Evolutionary conservation across 2,113 vertebrate species (phyloP).

Genomic region (Tamias sibiricus): DNA sequence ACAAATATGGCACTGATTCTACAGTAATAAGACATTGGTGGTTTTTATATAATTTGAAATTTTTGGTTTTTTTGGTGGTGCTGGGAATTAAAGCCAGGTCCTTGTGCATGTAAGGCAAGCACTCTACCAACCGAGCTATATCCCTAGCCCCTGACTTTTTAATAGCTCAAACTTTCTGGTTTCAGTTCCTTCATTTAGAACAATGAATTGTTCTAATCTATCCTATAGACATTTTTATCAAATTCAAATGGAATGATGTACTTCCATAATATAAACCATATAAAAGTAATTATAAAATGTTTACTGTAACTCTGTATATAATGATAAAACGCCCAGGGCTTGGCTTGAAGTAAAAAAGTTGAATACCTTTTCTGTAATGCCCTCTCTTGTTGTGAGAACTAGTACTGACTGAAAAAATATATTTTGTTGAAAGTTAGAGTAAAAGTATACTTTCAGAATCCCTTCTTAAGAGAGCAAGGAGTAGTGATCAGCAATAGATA

Average conservation of each 20-base stretch:
- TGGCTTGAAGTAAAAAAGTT: not conserved
- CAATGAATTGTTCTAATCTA: not conserved
- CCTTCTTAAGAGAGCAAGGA: not conserved
- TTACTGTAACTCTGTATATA: not conserved
- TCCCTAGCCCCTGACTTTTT: not conserved
- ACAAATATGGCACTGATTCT: not conserved
- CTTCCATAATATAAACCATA: not conserved
- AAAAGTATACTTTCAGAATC: not conserved
- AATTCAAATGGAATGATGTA: not conserved
- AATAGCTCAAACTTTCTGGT: not conserved
- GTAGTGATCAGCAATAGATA: not conserved
- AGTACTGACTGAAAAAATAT: not conserved
- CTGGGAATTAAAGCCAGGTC: no score
- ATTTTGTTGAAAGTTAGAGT: not conserved
- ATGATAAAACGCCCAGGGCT: not conserved
- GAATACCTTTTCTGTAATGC: not conserved
- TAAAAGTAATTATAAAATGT: constrained; percentile 44
- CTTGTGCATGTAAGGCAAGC: no score
- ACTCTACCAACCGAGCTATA: no score
- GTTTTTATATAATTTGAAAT: not conserved
- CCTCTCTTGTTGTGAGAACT: not conserved
- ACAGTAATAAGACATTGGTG: not conserved
- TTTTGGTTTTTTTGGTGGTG: no score
- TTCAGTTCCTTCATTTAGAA: not conserved
- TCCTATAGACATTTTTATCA: not conserved